Percentiles rank a stretch among this genome's conserved stretches.
Conservation (phyloP, 2,113 vertebrate species). For the Entelurus aequoreus region DNA sequence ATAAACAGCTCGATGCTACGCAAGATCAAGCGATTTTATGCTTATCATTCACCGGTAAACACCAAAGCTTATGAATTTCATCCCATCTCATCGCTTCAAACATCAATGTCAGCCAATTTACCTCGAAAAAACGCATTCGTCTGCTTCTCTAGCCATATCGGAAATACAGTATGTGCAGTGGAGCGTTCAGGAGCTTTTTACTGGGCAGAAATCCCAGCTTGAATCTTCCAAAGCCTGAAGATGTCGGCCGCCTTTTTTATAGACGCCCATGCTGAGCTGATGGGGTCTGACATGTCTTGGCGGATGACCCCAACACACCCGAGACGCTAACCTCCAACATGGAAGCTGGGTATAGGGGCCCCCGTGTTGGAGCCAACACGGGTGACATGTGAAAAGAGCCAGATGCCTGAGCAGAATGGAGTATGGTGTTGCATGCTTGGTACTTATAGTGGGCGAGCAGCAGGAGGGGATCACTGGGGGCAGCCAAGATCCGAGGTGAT, state of each 20-base stretch:
- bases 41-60: conserved; percentile 23
- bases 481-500: conserved; percentile 69
- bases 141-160: conserved; percentile 26
- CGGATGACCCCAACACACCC: conserved; percentile 43
- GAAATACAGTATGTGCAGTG: conserved; percentile 56
- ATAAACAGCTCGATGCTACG: conserved; percentile 14
- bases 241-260: conserved; percentile 51
- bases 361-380: conserved; percentile 46
- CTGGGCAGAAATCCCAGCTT: conserved; percentile 60
- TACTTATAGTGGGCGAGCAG: conserved; percentile 43
- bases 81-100: conserved; percentile 30
- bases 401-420: conserved; percentile 61
- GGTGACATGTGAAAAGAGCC: conserved; percentile 63
- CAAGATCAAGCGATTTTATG: conserved; percentile 18
- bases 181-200: conserved; percentile 51
- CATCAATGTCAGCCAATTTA: conserved; percentile 34
- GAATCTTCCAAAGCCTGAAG: conserved; percentile 49
- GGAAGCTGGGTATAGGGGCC: conserved; percentile 36
- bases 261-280: conserved; percentile 57
- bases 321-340: conserved; percentile 32
- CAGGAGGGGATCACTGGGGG: conserved; percentile 51
- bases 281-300: conserved; percentile 55
- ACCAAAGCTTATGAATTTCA: conserved; percentile 24
- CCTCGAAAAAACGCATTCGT: conserved; percentile 34
- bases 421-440: conserved; percentile 41